Evolutionary conservation across 2,888 invertebrate genomes (phyloP).

Genomic region (Drosophila stalkeri): DNA sequence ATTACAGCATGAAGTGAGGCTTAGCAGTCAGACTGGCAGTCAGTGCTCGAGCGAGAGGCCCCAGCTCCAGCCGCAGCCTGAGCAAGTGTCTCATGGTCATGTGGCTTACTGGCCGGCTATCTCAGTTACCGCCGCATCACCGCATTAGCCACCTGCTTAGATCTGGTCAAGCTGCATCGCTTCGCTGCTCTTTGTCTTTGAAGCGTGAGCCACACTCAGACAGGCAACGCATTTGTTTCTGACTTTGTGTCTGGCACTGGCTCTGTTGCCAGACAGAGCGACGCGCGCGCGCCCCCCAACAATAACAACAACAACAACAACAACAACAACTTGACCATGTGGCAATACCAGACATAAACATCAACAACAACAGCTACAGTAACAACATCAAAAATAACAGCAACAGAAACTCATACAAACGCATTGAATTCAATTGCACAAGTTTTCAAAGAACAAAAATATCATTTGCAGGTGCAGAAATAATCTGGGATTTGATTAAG

Average conservation of each 20-base stretch:
- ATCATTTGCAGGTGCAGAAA: conserved; percentile 42
- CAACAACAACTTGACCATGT: conserved; percentile 54
- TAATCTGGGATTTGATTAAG: neutral
- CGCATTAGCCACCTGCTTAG: neutral
- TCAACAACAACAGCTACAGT: conserved; percentile 25
- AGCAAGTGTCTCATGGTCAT: conserved; percentile 22
- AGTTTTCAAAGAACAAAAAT: conserved; percentile 22
- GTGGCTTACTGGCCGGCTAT: neutral
- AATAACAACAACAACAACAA: too few relatives aligned
- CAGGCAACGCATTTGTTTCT: neutral
- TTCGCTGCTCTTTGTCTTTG: conserved; percentile 11
- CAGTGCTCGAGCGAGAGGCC: too few relatives aligned
- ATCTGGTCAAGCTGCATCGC: conserved; percentile 22
- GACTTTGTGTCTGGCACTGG: conserved; percentile 20
- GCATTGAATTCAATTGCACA: conserved; percentile 55
- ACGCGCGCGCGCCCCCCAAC: conserved; percentile 20
- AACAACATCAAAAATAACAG: conserved; percentile 5
- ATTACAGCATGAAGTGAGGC: conserved; percentile 28
- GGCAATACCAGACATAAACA: conserved; percentile 48
- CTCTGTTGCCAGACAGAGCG: conserved; percentile 55
- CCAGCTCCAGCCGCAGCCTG: too few relatives aligned
- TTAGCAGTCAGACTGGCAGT: neutral
- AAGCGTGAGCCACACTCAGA: conserved; percentile 5
- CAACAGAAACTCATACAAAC: conserved; percentile 11
- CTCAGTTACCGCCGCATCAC: neutral